phyloP scores from a whole-genome alignment of 2,113 vertebrate genomes.

The Phalacrocorax pelagicus region DNA sequence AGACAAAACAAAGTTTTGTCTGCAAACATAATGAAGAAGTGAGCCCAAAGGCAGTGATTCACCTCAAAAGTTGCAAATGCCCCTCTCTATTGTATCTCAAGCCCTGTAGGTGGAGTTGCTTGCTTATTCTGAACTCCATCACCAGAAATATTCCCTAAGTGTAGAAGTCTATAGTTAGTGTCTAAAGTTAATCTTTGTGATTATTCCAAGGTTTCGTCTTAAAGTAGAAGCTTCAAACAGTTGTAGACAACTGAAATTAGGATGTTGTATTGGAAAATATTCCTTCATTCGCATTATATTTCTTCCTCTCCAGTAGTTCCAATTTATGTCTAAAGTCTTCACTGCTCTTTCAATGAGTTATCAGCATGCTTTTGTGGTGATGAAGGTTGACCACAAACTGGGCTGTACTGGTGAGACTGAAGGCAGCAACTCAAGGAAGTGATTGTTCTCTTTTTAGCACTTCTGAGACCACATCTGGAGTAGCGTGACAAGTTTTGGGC shows the following conservation, averaged over 20 bases:
- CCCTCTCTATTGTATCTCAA: neutral
- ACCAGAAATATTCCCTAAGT: neutral
- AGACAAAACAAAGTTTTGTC: neutral
- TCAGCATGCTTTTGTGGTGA: no score
- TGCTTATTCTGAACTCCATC: neutral
- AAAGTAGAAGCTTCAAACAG: neutral
- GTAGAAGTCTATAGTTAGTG: neutral
- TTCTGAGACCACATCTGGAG: neutral
- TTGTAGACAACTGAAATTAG: neutral
- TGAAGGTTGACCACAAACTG: neutral
- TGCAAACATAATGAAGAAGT: neutral
- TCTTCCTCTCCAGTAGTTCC: neutral
- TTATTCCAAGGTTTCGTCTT: neutral
- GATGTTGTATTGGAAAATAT: neutral
- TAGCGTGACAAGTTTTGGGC: neutral
- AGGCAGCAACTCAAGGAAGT: neutral
- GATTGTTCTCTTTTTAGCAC: neutral
- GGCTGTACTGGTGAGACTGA: neutral
- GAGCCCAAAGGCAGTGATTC: neutral
- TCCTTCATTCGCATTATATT: neutral
- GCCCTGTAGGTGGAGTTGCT: neutral
- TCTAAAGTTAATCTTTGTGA: neutral
- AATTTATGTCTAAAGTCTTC: neutral
- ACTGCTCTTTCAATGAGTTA: neutral
- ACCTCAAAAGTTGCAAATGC: neutral